A percentile compares a stretch with the other conserved stretches of the same genome.
phyloP scores from a whole-genome alignment of 2,113 vertebrate species.

The Panthera uncia region DNA sequence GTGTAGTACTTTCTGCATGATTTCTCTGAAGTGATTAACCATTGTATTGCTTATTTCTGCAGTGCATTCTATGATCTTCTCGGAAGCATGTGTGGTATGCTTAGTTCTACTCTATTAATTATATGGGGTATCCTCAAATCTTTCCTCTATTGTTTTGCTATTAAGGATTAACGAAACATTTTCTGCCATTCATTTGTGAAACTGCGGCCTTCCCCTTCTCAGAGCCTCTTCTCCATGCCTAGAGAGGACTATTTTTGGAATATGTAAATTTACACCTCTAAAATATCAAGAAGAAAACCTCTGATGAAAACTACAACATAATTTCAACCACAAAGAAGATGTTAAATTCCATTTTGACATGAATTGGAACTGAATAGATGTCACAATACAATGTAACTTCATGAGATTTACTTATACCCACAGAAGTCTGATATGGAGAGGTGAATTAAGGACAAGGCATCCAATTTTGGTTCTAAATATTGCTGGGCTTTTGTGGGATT shows the following conservation, averaged over 20 bases:
- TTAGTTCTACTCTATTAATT: constrained; percentile 66
- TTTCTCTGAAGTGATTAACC: constrained; percentile 56
- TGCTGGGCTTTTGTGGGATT: constrained; percentile 59
- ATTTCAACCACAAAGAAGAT: constrained; percentile 18
- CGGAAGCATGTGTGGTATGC: not conserved
- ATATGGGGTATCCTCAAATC: constrained; percentile 25
- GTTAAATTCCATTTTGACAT: constrained; percentile 46
- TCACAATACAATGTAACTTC: not conserved
- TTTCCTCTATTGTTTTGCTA: constrained; percentile 18
- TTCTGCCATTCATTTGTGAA: constrained; percentile 26
- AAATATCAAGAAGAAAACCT: constrained; percentile 26
- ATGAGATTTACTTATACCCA: constrained; percentile 25
- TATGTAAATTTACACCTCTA: not conserved
- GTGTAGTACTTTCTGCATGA: constrained; percentile 43
- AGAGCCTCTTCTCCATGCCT: not conserved
- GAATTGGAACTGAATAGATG: not conserved
- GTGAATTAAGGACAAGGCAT: constrained; percentile 55
- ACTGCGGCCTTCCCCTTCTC: not conserved
- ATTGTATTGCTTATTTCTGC: constrained; percentile 31
- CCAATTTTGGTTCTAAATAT: constrained; percentile 14
- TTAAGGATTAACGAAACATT: constrained; percentile 31
- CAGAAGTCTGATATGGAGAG: constrained; percentile 39
- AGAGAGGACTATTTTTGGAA: constrained; percentile 6
- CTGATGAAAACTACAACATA: constrained; percentile 18
- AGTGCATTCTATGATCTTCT: constrained; percentile 45